Percentiles rank a stretch among this genome's conserved stretches.
phyloP scores from a whole-genome alignment of 2,797 vertebrate genomes.

The Mus spretus region DNA sequence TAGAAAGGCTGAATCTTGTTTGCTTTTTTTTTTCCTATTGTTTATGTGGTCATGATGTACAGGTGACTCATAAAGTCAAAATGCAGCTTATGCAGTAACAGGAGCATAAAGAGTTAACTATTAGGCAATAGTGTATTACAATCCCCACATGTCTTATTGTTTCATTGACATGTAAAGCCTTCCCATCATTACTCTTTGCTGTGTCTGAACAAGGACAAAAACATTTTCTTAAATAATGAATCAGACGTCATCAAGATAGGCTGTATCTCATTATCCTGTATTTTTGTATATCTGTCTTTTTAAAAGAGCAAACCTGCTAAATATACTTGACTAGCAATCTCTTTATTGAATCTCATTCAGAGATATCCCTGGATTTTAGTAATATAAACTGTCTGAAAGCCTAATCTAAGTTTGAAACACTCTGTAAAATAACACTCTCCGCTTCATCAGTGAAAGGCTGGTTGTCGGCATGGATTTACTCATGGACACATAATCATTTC shows the following conservation, averaged over 20 bases:
- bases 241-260: slow-evolving; percentile 84
- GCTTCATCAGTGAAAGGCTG: slow-evolving; percentile 66
- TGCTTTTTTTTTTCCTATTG: neutral
- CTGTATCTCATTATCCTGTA: slow-evolving; percentile 85
- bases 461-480: slow-evolving; percentile 49
- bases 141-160: neutral
- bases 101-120: slow-evolving; percentile 14
- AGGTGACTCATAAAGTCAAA: neutral
- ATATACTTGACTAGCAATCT: slow-evolving; percentile 82
- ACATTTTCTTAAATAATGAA: slow-evolving; percentile 27
- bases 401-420: slow-evolving; percentile 76
- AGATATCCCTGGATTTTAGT: slow-evolving; percentile 41
- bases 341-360: slow-evolving; percentile 80
- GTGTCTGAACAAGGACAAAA: slow-evolving; percentile 16
- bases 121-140: neutral
- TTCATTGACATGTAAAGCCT: slow-evolving; percentile 5
- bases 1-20: neutral
- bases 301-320: neutral
- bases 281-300: slow-evolving; percentile 71
- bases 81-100: neutral
- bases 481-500: slow-evolving; percentile 78
- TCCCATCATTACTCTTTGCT: slow-evolving; percentile 15
- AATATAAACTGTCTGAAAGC: slow-evolving; percentile 77
- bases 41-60: neutral
- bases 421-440: slow-evolving; percentile 60